phyloP scores from a whole-genome alignment of 2,888 invertebrate genomes.

The Trissolcus brochymenae region DNA sequence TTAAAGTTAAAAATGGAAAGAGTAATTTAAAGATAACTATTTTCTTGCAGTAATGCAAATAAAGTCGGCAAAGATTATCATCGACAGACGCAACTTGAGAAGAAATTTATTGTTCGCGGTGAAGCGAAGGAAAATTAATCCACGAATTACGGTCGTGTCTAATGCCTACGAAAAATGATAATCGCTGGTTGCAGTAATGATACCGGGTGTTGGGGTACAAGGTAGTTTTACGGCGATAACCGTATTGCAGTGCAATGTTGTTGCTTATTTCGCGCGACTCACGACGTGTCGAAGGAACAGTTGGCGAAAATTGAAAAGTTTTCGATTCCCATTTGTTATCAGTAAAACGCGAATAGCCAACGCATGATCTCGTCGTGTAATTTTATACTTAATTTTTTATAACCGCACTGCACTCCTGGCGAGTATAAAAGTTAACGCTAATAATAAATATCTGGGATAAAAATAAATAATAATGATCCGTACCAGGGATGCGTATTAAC shows the following conservation, averaged over 20 bases:
- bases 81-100: conserved; percentile 46
- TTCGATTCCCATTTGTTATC: too few relatives aligned
- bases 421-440: conserved; percentile 45
- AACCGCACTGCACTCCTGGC: conserved; percentile 19
- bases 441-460: conserved; percentile 53
- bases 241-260: conserved; percentile 25
- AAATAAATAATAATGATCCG: conserved; percentile 48
- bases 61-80: conserved; percentile 51
- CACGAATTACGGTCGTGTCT: conserved; percentile 36
- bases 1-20: background rate
- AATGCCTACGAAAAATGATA: conserved; percentile 35
- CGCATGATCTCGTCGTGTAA: too few relatives aligned
- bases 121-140: conserved; percentile 33
- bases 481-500: conserved; percentile 31
- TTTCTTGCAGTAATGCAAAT: conserved; percentile 37
- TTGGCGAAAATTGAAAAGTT: background rate
- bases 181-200: conserved; percentile 22
- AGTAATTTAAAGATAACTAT: too few relatives aligned
- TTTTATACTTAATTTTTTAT: too few relatives aligned
- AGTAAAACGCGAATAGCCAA: background rate
- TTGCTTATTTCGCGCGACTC: conserved; percentile 14
- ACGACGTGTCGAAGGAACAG: conserved; percentile 2
- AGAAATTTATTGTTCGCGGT: conserved; percentile 32
- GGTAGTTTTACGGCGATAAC: conserved; percentile 25
- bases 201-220: conserved; percentile 14